A percentile compares a stretch with the other conserved stretches of the same genome.
Conservation (phyloP, 2,797 vertebrate species). For the Poeciliopsis turneri region DNA sequence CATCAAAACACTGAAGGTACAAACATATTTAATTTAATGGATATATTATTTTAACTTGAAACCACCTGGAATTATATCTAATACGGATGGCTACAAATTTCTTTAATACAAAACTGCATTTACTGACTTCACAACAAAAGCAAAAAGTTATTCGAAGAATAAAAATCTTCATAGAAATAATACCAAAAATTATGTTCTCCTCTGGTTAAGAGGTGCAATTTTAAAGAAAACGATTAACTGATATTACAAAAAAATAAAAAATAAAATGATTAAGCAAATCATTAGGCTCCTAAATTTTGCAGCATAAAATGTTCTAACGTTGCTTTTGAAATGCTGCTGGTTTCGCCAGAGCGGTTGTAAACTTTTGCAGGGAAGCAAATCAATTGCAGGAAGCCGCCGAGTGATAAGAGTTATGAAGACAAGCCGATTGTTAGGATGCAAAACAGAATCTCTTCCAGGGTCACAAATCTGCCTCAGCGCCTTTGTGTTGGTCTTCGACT, state of each 20-base stretch:
- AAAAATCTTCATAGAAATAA: not conserved
- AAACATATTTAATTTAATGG: too few species aligned
- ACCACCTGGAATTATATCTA: not conserved
- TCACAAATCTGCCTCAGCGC: constrained; percentile 57
- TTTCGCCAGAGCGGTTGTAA: constrained; percentile 49
- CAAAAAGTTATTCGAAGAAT: not conserved
- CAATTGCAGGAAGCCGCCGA: constrained; percentile 55
- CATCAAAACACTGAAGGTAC: not conserved
- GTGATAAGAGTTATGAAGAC: constrained; percentile 54
- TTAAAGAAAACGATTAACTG: not conserved
- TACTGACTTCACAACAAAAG: not conserved
- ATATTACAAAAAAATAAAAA: not conserved
- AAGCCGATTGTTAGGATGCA: constrained; percentile 45
- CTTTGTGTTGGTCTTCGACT: constrained; percentile 51
- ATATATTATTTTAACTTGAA: not conserved
- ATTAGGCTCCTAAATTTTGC: not conserved
- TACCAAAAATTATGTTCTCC: not conserved
- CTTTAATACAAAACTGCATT: not conserved
- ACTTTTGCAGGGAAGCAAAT: constrained; percentile 54
- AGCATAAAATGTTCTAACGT: not conserved
- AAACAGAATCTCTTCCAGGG: constrained; percentile 47
- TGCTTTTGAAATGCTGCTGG: constrained; percentile 30
- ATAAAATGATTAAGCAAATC: not conserved
- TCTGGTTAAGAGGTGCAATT: not conserved
- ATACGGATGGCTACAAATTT: not conserved